Evolutionary conservation across 30 jellyfish, hydroid and myxozoan species (phyloP), one percentile per base, ranked within the genome.

Genomic region (Chrysaora quinquecirrha): DNA sequence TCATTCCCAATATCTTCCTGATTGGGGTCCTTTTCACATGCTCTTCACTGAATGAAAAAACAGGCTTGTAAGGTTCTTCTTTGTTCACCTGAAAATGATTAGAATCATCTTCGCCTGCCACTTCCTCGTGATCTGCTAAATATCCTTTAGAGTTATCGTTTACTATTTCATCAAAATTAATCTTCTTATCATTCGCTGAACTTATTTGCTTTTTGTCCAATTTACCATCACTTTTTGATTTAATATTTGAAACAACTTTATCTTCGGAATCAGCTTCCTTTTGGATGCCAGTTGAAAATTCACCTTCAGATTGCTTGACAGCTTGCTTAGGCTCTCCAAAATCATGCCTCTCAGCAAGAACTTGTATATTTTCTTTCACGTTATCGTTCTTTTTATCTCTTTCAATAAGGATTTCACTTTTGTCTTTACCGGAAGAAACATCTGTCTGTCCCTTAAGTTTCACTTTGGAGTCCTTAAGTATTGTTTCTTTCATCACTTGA

Each of bases 401-500:
- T 1, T 21, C 83, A 12, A n/a, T 20, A 34, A 28, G 32, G n/a
- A n/a, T n/a, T 1, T 58, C 76, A 16, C 63, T 54, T 25, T 30
- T 66, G 1, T n/a, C 25, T 0, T 79, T 24, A 19, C 34, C 83
- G 1, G 83, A 28, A 0, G 64, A n/a, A 6, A 32, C 18, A 30
- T 82, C 85, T 21, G 50, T 58, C 24, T 56, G 80, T 3, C 35
- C 14, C 3, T 33, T 67, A 65, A 54, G 32, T 23, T 47, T 33
- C 34, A 84, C 21, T 64, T 73, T 84, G 61, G 64, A 54, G 58
- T 84, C 95, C 34, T 89, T 72, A 23, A 91, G 84, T 14, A 91
- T 80, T 9, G 86, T 86, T 20, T 85, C 98, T 67, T 91, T 91
- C 98, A 91, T 91, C 2, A 92, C 96, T 63, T 78, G 96, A 34